Evolutionary conservation across 2,888 invertebrate genomes (phyloP), one percentile per base, ranked within the genome.

Genomic region (Archips xylosteana): DNA sequence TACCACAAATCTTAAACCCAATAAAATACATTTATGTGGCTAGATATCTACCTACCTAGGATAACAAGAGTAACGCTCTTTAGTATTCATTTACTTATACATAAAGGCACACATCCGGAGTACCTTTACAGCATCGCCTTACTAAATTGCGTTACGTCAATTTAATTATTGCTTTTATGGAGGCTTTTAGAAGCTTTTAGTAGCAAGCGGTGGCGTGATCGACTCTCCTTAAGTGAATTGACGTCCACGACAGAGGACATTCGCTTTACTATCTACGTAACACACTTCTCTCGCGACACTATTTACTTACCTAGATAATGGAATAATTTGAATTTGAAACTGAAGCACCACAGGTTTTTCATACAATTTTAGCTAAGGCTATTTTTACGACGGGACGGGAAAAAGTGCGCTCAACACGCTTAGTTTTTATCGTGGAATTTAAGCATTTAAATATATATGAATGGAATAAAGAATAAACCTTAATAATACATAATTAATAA

Each of bases 151-250:
- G 92, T 94, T 94, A 95, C 89, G 85, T 83, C 88, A 94, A 95
- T 94, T 91, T 92, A 94, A 95, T 94, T 94, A 95, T 94, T 94
- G 94, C 94, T 94, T 94, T 94, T 93, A 94, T 92, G 92, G 92
- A 94, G 91, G 94, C 94, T 95, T 94, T 95, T 94, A 95, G 94
- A 90, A 93, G 94, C 94, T 94, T 94, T 94, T 94, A 94, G 93
- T 88, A 90, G 89, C 86, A 91, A 92, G 92, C 89, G 92, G 83
- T 85, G 84, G 84, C 88, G 87, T 92, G 92, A 94, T 94, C 94
- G 93, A 91, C 90, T 92, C 87, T 85, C 86, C 86, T 82, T 93
- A 92, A 93, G 92, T 94, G 92, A 93, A 92, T 93, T 93, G 93
- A 90, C 91, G 88, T 90, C 88, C 87, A 81, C 82, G 85, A 82